Percentiles rank a stretch among this genome's conserved stretches.
Evolutionary conservation across 1,140 invertebrate species (phyloP).

Genomic region (Brachionus plicatilis): DNA sequence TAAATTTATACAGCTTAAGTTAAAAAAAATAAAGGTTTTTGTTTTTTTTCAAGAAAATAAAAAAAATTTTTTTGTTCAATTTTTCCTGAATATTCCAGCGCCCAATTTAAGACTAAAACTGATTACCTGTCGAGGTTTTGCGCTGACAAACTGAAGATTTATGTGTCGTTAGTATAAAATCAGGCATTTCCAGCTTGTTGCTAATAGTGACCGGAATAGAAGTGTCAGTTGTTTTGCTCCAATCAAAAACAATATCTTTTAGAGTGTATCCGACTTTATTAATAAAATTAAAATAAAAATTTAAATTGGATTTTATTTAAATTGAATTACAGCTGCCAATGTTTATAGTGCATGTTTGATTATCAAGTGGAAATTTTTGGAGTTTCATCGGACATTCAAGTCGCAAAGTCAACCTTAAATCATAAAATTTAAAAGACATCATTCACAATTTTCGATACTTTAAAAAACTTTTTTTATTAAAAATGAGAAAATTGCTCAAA

Average conservation of each 20-base stretch:
- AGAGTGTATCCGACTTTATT: constrained; percentile 26
- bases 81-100: too few relatives aligned
- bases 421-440: background rate
- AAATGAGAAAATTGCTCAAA: background rate
- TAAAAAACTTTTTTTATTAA: background rate
- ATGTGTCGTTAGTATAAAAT: constrained; percentile 25
- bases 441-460: too few relatives aligned
- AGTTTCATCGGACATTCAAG: constrained; percentile 43
- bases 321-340: constrained; percentile 42
- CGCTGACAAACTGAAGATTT: constrained; percentile 4
- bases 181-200: constrained; percentile 39
- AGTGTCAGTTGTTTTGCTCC: background rate
- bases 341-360: constrained; percentile 43
- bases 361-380: constrained; percentile 43
- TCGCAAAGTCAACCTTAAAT: background rate
- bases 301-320: background rate
- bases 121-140: constrained; percentile 41
- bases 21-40: too few relatives aligned
- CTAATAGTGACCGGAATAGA: background rate
- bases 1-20: too few relatives aligned
- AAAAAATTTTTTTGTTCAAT: background rate
- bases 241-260: constrained; percentile 36
- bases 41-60: too few relatives aligned
- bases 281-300: background rate
- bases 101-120: background rate